Conservation (phyloP, 2,113 vertebrate genomes). For the Egretta garzetta region DNA sequence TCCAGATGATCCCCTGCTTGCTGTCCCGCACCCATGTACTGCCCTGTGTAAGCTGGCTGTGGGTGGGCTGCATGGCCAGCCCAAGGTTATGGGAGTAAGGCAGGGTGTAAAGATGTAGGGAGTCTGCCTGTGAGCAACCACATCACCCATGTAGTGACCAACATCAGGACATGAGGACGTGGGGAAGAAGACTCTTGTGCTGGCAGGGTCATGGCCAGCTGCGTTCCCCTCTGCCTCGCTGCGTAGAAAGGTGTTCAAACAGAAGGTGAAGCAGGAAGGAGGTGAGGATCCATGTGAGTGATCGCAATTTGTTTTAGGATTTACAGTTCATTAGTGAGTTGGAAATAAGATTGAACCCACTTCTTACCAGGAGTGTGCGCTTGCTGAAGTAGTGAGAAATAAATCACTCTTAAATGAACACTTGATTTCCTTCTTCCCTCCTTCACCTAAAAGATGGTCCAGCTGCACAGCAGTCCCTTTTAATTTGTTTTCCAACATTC, state of each 20-base stretch:
- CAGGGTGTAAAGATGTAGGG: neutral
- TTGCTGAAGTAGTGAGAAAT: neutral
- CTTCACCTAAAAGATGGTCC: neutral
- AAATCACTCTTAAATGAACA: neutral
- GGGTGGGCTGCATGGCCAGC: rapidly evolving
- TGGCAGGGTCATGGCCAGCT: neutral
- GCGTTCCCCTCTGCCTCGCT: neutral
- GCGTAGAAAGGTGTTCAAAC: neutral
- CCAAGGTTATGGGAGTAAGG: rapidly evolving
- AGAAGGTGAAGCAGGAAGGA: neutral
- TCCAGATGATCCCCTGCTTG: neutral
- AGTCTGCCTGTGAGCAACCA: neutral
- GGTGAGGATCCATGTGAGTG: neutral
- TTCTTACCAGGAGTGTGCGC: rapidly evolving
- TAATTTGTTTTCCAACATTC: neutral
- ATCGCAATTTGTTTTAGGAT: neutral
- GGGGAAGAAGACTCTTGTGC: neutral
- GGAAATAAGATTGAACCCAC: neutral
- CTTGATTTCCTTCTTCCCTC: neutral
- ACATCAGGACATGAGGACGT: rapidly evolving
- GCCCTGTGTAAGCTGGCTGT: neutral
- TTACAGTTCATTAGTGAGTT: neutral
- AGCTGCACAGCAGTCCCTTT: neutral
- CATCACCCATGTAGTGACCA: rapidly evolving
- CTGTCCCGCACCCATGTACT: neutral